Conservation (phyloP, 2,113 vertebrate species). For the Odocoileus hemionus region DNA sequence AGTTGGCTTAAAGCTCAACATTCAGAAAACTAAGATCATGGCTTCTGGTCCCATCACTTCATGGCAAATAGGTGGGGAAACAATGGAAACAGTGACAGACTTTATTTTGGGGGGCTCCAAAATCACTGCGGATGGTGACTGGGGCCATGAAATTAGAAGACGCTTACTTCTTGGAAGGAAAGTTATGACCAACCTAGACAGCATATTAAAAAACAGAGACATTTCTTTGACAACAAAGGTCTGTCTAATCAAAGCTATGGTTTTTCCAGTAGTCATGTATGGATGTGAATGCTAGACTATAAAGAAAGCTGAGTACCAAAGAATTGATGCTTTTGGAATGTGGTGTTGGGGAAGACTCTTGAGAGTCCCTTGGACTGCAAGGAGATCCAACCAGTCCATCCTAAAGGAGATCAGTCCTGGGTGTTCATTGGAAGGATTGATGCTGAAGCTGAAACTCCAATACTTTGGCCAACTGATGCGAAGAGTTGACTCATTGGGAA, state of each 20-base stretch:
- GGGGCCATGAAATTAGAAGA: not conserved
- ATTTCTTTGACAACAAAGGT: not conserved
- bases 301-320: not conserved
- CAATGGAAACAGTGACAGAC: not conserved
- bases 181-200: not conserved
- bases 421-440: not conserved
- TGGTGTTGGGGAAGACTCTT: not conserved
- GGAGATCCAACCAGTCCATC: not conserved
- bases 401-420: not conserved
- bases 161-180: not conserved
- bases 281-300: not conserved
- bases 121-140: not conserved
- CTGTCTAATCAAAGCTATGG: not conserved
- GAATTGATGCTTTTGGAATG: not conserved
- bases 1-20: not conserved
- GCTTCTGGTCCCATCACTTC: not conserved
- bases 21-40: not conserved
- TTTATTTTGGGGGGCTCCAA: not conserved
- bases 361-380: not conserved
- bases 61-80: not conserved
- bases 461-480: not conserved
- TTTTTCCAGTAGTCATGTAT: not conserved
- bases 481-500: not conserved
- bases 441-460: not conserved
- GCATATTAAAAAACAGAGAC: not conserved